phyloP scores from a whole-genome alignment of 2,113 vertebrate species.

The Dendrocopos noguchii region DNA sequence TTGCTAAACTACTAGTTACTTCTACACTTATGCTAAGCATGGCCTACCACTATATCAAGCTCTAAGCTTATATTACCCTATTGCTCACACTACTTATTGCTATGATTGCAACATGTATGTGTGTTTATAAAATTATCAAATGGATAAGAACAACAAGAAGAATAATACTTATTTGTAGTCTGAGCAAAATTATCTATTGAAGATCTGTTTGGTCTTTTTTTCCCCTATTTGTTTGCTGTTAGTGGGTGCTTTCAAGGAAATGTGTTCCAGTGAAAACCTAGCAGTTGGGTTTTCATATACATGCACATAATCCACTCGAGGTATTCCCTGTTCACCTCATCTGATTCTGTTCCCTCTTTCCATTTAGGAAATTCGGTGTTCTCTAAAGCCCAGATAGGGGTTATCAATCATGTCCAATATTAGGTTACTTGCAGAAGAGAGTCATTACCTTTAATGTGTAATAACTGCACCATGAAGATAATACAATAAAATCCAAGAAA shows the following conservation, averaged over 20 bases:
- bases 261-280: background rate
- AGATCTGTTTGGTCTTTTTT: background rate
- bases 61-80: no score
- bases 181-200: background rate
- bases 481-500: constrained; percentile 78
- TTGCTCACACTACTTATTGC: no score
- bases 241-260: constrained; percentile 1
- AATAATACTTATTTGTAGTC: background rate
- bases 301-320: constrained; percentile 7
- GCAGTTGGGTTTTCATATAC: background rate
- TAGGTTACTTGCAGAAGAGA: constrained; percentile 76
- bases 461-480: constrained; percentile 77
- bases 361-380: constrained; percentile 58
- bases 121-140: background rate
- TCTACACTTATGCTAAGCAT: no score
- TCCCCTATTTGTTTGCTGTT: background rate
- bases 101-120: background rate
- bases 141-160: background rate
- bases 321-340: constrained; percentile 22
- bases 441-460: constrained; percentile 81
- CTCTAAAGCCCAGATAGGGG: constrained; percentile 49
- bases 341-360: background rate
- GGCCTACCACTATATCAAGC: no score
- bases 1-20: no score
- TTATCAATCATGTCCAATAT: constrained; percentile 74